These are phyloP conservation scores for Tetragnatha montana DNA, from an alignment of 2,888 invertebrate species.

Conservation along the genomic window DNA sequence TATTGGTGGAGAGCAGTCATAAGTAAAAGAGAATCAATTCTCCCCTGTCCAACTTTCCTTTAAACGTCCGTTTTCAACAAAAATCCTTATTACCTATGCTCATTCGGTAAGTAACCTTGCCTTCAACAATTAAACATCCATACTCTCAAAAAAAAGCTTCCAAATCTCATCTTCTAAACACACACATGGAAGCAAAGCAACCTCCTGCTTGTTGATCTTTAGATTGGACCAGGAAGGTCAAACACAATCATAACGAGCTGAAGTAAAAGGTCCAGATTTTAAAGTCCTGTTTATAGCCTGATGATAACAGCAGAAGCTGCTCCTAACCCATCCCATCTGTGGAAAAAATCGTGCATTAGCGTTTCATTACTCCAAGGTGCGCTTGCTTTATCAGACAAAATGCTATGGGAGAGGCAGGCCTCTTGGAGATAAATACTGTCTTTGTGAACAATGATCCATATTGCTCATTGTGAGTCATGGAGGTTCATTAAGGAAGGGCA, in stretches of 20 bases:
- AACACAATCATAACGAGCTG: conserved; percentile 9
- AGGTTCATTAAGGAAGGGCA: conserved; percentile 5
- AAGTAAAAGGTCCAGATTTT: conserved; percentile 29
- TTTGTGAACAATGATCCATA: conserved; percentile 22
- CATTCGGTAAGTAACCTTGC: no score
- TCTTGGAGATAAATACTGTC: background rate
- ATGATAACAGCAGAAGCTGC: conserved; percentile 14
- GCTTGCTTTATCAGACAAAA: background rate
- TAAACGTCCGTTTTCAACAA: no score
- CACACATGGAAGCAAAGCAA: background rate
- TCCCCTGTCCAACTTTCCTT: no score
- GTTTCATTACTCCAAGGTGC: conserved; percentile 34
- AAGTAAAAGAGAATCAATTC: no score
- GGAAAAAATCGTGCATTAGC: conserved; percentile 35
- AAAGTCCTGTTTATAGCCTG: background rate
- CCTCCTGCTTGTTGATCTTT: background rate
- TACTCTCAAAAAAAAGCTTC: background rate
- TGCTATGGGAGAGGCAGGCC: background rate
- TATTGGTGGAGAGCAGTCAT: no score
- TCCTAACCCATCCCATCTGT: background rate
- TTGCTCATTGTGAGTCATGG: background rate
- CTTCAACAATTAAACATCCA: background rate
- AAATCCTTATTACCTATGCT: no score
- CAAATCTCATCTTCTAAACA: background rate
- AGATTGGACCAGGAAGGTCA: conserved; percentile 25